A percentile compares a stretch with the other conserved stretches of the same genome.
These are phyloP conservation scores for Tetragonula carbonaria DNA, from an alignment of 2,888 invertebrate genomes.

Conservation along the genomic window DNA sequence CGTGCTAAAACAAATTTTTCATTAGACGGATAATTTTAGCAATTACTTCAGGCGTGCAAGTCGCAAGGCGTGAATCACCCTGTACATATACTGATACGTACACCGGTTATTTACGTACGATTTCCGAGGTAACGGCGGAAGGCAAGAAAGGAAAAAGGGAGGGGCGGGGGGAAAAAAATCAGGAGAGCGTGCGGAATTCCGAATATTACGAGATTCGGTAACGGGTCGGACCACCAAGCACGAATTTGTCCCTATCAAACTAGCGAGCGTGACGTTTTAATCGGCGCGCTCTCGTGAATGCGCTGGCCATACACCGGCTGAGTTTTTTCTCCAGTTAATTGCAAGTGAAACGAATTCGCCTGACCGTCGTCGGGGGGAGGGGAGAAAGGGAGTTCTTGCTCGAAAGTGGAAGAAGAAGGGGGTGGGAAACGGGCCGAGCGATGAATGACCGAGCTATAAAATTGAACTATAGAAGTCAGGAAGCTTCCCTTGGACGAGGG, in stretches of 20 bases:
- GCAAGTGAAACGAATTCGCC: slow-evolving; percentile 36
- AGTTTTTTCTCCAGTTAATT: slow-evolving; percentile 10
- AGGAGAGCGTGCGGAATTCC: neutral
- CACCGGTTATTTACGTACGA: neutral
- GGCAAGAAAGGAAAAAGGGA: too few species aligned
- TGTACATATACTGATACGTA: neutral
- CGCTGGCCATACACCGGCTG: neutral
- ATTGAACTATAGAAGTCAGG: slow-evolving; percentile 40
- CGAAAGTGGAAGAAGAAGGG: slow-evolving; percentile 5
- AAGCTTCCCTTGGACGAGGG: slow-evolving; percentile 25
- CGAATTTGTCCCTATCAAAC: neutral
- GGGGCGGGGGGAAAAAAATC: too few species aligned
- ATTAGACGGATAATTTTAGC: too few species aligned
- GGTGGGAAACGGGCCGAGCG: neutral
- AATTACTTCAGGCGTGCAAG: too few species aligned
- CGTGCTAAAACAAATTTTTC: too few species aligned
- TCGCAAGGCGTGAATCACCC: too few species aligned
- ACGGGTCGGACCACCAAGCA: neutral
- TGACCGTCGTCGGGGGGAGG: neutral
- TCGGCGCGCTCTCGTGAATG: slow-evolving; percentile 15
- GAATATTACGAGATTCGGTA: neutral
- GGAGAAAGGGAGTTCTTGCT: slow-evolving; percentile 14
- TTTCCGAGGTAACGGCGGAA: neutral
- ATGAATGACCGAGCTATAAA: slow-evolving; percentile 42
- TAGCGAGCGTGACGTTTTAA: slow-evolving; percentile 29